phyloP scores from a whole-genome alignment of 35 echinoderm and acorn worm genomes.

The Lytechinus pictus region DNA sequence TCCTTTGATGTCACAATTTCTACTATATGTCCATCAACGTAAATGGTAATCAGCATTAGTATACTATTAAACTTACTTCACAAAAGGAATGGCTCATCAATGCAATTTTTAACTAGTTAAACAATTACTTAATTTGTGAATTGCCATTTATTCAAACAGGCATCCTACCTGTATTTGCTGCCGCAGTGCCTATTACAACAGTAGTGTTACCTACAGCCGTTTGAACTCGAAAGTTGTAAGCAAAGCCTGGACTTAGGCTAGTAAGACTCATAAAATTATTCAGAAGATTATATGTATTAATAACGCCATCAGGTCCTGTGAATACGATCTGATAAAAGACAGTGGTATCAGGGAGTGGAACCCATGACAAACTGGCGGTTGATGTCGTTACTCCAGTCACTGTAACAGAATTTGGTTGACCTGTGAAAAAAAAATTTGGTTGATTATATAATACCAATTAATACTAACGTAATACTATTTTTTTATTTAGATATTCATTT shows the following conservation, averaged over 20 bases:
- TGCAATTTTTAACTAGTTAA: no score
- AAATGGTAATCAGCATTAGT: no score
- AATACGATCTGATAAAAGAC: neutral
- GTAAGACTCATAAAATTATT: neutral
- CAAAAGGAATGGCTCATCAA: no score
- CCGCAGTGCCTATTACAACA: neutral
- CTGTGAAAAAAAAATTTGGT: neutral
- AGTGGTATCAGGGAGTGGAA: neutral
- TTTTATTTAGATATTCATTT: no score
- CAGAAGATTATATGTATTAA: neutral
- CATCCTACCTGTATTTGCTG: neutral
- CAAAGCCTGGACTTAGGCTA: neutral
- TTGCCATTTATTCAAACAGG: no score
- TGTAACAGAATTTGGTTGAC: neutral
- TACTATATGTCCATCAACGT: no score
- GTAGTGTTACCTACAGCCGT: neutral
- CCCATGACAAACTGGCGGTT: neutral
- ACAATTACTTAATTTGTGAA: no score
- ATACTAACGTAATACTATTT: no score
- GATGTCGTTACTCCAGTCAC: neutral
- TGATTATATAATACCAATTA: no score
- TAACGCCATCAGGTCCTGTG: neutral
- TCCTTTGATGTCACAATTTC: no score
- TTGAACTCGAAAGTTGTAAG: neutral
- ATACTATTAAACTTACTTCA: no score